These are phyloP conservation scores for Rhabdornis inornatus DNA, from an alignment of 2,113 vertebrate genomes.

Conservation along the genomic window DNA sequence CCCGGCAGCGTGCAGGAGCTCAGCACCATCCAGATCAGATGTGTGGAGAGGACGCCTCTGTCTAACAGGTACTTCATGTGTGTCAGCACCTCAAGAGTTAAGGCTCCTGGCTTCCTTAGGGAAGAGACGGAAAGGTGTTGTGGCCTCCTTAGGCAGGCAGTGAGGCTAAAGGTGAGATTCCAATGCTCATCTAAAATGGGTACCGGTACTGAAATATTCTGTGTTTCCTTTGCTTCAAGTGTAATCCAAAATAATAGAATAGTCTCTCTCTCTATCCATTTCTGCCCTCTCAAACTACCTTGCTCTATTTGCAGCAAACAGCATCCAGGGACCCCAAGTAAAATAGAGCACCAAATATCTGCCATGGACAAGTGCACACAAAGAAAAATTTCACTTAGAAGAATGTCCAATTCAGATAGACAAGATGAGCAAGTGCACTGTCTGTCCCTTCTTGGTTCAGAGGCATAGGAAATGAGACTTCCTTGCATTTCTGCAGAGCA, in stretches of 20 bases:
- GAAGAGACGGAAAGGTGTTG: not conserved
- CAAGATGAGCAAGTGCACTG: not conserved
- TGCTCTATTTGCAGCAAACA: not conserved
- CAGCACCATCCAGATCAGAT: slow-evolving; percentile 92
- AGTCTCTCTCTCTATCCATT: not conserved
- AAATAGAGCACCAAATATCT: not conserved
- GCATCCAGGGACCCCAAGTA: not conserved
- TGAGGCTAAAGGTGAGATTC: not conserved
- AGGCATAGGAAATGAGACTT: not conserved
- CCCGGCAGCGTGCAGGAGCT: slow-evolving; percentile 88
- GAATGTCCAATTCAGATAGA: not conserved
- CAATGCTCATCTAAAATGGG: not conserved
- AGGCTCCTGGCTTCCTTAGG: not conserved
- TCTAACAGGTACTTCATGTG: slow-evolving; percentile 80
- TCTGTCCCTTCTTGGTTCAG: not conserved
- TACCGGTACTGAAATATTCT: not conserved
- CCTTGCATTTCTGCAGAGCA: not conserved
- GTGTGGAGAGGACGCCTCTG: slow-evolving; percentile 82
- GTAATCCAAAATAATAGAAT: not conserved
- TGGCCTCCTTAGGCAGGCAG: not conserved
- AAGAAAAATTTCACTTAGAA: not conserved
- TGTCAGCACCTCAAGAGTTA: not conserved
- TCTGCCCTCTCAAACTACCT: not conserved
- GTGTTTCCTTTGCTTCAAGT: not conserved
- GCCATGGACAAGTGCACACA: not conserved